Evolutionary conservation across 2,888 invertebrate genomes (phyloP).

Genomic region (Temnothorax unifasciatus): DNA sequence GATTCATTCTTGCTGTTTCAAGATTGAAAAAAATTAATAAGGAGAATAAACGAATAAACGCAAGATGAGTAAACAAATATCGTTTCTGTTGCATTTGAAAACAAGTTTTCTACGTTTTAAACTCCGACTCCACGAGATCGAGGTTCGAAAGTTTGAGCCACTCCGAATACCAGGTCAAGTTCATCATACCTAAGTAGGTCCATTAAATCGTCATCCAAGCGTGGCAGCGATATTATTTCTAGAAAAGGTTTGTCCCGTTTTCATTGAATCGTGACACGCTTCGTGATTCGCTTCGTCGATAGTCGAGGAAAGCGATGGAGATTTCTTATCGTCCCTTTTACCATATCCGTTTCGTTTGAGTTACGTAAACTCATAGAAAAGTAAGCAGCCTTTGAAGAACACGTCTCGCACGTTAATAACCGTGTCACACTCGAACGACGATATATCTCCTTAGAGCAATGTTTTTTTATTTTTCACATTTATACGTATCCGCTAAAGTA

Average conservation of each 20-base stretch:
- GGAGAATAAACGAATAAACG: not conserved
- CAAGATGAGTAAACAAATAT: not conserved
- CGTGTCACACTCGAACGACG: conserved; percentile 9
- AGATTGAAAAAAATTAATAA: not conserved
- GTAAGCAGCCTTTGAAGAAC: conserved; percentile 21
- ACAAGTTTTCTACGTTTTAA: not conserved
- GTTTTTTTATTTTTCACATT: not conserved
- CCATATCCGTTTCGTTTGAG: conserved; percentile 28
- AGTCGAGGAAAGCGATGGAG: conserved; percentile 19
- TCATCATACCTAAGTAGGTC: conserved; percentile 47
- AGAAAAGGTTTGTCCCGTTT: conserved; percentile 41
- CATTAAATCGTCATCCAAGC: conserved; percentile 43
- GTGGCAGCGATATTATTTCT: conserved; percentile 44
- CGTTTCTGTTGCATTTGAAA: not conserved
- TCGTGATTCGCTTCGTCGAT: conserved; percentile 8
- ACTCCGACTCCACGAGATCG: not conserved
- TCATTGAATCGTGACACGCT: conserved; percentile 50
- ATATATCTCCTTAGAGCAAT: not conserved
- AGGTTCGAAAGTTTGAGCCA: conserved; percentile 31
- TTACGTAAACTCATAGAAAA: conserved; percentile 28
- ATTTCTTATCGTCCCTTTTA: conserved; percentile 47
- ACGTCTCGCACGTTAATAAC: conserved; percentile 22
- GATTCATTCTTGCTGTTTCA: not conserved
- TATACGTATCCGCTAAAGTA: not conserved
- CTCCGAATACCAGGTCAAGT: conserved; percentile 53